phyloP scores from a whole-genome alignment of 30 jellyfish, hydroid and myxozoan genomes.

The Nemopilema nomurai region DNA sequence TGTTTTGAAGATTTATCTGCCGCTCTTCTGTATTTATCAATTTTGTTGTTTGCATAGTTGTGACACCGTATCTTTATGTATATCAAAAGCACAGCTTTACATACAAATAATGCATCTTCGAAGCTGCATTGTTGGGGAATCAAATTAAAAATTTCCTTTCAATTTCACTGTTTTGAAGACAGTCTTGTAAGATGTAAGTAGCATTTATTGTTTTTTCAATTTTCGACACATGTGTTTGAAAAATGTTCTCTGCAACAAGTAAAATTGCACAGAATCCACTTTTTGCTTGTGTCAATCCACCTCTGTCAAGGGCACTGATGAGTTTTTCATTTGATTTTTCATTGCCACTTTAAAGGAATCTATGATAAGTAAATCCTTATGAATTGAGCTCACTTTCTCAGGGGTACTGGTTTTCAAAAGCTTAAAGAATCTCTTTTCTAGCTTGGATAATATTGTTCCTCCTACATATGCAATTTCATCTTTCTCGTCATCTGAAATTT shows the following conservation, averaged over 20 bases:
- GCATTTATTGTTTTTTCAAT: background rate
- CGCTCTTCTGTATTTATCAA: background rate
- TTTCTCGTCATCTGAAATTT: conserved; percentile 30
- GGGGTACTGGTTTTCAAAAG: conserved; percentile 1
- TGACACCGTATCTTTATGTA: background rate
- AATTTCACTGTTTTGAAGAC: background rate
- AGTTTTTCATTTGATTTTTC: background rate
- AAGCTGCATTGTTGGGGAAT: background rate
- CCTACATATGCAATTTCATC: conserved; percentile 32
- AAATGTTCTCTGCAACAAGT: background rate
- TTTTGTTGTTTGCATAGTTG: background rate
- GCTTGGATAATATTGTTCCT: conserved; percentile 19
- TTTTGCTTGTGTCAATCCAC: conserved; percentile 22
- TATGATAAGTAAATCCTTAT: conserved; percentile 7
- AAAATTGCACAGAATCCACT: background rate
- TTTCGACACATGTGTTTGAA: background rate
- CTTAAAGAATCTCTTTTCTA: conserved; percentile 7
- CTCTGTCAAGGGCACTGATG: conserved; percentile 34
- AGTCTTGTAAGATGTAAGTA: background rate
- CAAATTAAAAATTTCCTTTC: background rate
- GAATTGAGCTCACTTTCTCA: background rate
- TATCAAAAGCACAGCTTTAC: background rate
- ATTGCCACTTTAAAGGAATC: conserved; percentile 13
- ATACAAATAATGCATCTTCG: background rate
- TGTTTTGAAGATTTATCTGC: background rate